These are phyloP conservation scores for Leucoptera coffeella DNA, from an alignment of 2,888 invertebrate species.

Conservation along the genomic window DNA sequence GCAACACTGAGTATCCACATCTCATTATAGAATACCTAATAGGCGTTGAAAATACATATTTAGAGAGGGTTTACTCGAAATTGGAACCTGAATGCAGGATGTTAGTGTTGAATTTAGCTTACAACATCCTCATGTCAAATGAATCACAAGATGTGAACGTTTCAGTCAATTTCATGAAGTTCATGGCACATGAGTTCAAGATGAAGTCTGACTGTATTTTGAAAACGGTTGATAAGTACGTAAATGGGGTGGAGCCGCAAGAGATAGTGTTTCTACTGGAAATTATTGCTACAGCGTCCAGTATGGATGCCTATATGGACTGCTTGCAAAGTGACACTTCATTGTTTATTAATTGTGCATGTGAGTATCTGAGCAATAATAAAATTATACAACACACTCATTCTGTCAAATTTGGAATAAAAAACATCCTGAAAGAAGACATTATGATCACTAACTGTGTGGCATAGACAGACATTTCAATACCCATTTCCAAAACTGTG, in stretches of 20 bases:
- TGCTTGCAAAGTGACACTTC: constrained; percentile 58
- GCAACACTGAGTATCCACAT: constrained; percentile 53
- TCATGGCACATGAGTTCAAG: constrained; percentile 61
- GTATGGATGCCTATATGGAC: constrained; percentile 54
- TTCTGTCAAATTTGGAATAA: no score
- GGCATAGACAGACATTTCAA: no score
- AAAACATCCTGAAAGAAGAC: no score
- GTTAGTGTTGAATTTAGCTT: constrained; percentile 47
- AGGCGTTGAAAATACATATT: constrained; percentile 47
- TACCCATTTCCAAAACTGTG: no score
- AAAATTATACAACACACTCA: neutral
- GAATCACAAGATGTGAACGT: constrained; percentile 48
- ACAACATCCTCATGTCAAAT: constrained; percentile 47
- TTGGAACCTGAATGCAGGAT: constrained; percentile 48
- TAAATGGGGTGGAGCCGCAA: constrained; percentile 57
- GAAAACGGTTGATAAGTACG: constrained; percentile 57
- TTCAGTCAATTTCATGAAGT: constrained; percentile 46
- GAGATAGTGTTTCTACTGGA: constrained; percentile 65
- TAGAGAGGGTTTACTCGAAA: constrained; percentile 47
- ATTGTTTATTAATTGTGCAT: constrained; percentile 66
- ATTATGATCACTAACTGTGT: neutral
- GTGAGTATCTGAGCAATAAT: constrained; percentile 51
- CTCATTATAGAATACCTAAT: constrained; percentile 55
- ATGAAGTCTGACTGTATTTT: constrained; percentile 65
- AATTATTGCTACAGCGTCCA: constrained; percentile 60